phyloP scores from a whole-genome alignment of 2,888 invertebrate species.

The Diloba caeruleocephala region DNA sequence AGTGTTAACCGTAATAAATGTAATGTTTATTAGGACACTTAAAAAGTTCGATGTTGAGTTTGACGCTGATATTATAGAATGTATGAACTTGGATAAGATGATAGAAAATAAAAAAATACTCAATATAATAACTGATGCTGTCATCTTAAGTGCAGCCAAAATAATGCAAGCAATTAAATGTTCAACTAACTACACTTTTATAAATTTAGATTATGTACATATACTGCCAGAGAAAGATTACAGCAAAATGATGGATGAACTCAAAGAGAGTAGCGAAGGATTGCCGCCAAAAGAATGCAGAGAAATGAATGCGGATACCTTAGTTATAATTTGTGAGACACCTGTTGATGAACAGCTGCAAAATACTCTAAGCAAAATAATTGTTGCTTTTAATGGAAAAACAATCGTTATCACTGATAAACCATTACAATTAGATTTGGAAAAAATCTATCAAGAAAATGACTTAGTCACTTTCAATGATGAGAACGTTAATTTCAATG shows the following conservation, averaged over 20 bases:
- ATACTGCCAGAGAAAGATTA: conserved; percentile 57
- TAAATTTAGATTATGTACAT: conserved; percentile 61
- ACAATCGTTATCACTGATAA: conserved; percentile 55
- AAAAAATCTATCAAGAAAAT: conserved; percentile 31
- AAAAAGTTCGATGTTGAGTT: conserved; percentile 57
- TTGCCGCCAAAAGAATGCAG: conserved; percentile 42
- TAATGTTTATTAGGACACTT: conserved; percentile 58
- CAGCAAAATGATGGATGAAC: conserved; percentile 56
- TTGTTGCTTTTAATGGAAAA: conserved; percentile 43
- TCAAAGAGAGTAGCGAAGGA: conserved; percentile 35
- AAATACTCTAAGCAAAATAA: conserved; percentile 54
- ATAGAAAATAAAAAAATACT: conserved; percentile 30
- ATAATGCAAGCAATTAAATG: conserved; percentile 50
- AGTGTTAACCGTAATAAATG: conserved; percentile 57
- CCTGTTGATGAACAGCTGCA: conserved; percentile 35
- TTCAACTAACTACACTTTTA: conserved; percentile 49
- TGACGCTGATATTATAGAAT: conserved; percentile 35
- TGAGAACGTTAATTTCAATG: conserved; percentile 40
- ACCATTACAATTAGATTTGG: conserved; percentile 20
- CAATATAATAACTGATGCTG: conserved; percentile 55
- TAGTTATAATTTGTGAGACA: conserved; percentile 58
- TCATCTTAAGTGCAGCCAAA: conserved; percentile 58
- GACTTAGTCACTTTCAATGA: conserved; percentile 40
- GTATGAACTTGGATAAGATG: conserved; percentile 41
- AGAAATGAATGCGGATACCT: conserved; percentile 44